phyloP scores from a whole-genome alignment of 2,113 vertebrate species.

The rabbit (Oryctolagus cuniculus) region DNA sequence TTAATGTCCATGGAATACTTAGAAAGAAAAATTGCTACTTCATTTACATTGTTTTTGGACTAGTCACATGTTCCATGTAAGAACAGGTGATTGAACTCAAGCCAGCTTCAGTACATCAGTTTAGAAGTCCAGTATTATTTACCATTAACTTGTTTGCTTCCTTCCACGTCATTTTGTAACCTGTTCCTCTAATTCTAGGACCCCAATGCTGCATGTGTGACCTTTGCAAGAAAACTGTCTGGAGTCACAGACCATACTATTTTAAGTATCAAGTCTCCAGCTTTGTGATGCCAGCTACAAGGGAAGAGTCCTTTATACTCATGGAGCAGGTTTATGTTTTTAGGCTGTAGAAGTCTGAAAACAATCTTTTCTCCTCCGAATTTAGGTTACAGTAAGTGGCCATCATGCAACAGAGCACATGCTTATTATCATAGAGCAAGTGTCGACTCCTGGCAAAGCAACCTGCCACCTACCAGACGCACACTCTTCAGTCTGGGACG shows the following conservation, averaged over 20 bases:
- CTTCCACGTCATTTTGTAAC: not conserved
- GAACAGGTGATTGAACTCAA: not conserved
- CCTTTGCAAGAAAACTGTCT: not conserved
- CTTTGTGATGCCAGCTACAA: not conserved
- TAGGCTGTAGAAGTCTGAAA: not conserved
- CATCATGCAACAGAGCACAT: not conserved
- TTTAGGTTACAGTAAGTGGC: constrained; percentile 3
- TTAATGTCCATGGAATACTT: not conserved
- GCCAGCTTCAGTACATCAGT: not conserved
- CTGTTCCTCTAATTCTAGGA: not conserved
- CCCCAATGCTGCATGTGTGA: not conserved
- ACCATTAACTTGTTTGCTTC: not conserved
- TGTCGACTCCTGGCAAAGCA: not conserved
- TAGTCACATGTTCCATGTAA: not conserved
- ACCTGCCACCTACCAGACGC: not conserved
- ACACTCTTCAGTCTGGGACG: constrained; percentile 48
- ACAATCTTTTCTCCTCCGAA: constrained; percentile 17
- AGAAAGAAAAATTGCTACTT: constrained; percentile 44
- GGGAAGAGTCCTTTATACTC: constrained; percentile 27
- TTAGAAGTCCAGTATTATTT: not conserved
- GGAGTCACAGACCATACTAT: not conserved
- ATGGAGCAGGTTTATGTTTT: not conserved
- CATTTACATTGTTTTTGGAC: not conserved
- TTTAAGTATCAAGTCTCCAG: constrained; percentile 15
- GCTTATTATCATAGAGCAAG: constrained; percentile 10